Base-by-base conservation (phyloP, 2,797 vertebrate species). In the Anguilla pacifica region DNA sequence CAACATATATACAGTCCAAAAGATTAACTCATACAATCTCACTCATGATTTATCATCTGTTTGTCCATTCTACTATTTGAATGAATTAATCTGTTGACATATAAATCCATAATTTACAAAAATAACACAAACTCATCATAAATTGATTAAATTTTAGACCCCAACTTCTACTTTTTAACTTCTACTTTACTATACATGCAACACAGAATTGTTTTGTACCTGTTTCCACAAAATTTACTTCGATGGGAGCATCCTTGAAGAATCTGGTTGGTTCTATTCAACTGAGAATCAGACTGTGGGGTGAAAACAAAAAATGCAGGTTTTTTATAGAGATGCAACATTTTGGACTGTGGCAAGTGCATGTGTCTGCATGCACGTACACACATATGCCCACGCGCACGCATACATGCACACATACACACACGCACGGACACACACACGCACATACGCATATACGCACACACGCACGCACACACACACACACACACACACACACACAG, bases 231-330 rank as follows among this genome's bases (percentile, higher is more conserved):
- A 72, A 28, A 28, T 72, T 10, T 19, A 35, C 53, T 74, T 81
- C 57, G 43, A 53, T 83, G 86, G 64, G 57, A 46, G 86, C 79
- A 87, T 87, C 43, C 79, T 83, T 39, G 61, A 46, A 61, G 61
- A 39, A 87, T 83, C 77, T 87, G 64, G 79, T 87, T 82, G 81
- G 79, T 82, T 39, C 86, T 35, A 61, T 70, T 39, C 74, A 35
- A 64, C 35, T 55, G 53, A 72, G 70, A 64, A 31, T 55, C 74
- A 72, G 70, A 72, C 11, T 11, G 31, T 19, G 4, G 28, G 70
- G 28, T 31, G 70, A 72, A 72, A 72, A 28, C 9, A 2, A 13
- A 46, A 13, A 72, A 72, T 28, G 2, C 31, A 31, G 10, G 3
- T 31, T 28, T 67, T 67, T 25, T 6, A 70, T 25, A 25, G n/a